Conservation (phyloP, 2,113 vertebrate species). For the Ifrita kowaldi region DNA sequence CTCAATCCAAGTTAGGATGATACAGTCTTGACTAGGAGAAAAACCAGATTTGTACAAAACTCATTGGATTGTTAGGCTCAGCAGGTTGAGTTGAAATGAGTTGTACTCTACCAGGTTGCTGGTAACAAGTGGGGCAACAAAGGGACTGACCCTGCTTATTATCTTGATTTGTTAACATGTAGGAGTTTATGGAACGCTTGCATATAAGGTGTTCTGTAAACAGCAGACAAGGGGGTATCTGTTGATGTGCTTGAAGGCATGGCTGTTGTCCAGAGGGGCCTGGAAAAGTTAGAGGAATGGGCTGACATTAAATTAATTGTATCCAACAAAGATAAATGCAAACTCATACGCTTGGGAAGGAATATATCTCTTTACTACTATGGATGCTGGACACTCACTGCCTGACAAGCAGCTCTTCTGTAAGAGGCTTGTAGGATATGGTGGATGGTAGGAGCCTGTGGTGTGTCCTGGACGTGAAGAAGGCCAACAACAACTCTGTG, state of each 20-base stretch:
- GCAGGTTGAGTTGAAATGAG: neutral
- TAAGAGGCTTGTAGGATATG: neutral
- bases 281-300: neutral
- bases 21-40: neutral
- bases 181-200: neutral
- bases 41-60: neutral
- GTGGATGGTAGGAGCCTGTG: neutral
- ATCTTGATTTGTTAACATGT: neutral
- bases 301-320: neutral
- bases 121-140: neutral
- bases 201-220: neutral
- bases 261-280: neutral
- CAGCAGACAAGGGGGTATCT: rapidly evolving
- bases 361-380: neutral
- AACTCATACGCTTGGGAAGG: neutral
- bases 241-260: neutral
- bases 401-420: neutral
- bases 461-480: neutral
- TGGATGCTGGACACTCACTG: neutral
- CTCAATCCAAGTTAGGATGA: neutral
- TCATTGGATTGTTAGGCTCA: neutral
- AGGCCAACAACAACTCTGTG: neutral
- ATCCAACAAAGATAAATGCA: neutral
- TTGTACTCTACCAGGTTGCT: neutral
- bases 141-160: neutral